Percentiles rank a stretch among this genome's conserved stretches.
Conservation (phyloP, 2,888 invertebrate species). For the Empis livida region DNA sequence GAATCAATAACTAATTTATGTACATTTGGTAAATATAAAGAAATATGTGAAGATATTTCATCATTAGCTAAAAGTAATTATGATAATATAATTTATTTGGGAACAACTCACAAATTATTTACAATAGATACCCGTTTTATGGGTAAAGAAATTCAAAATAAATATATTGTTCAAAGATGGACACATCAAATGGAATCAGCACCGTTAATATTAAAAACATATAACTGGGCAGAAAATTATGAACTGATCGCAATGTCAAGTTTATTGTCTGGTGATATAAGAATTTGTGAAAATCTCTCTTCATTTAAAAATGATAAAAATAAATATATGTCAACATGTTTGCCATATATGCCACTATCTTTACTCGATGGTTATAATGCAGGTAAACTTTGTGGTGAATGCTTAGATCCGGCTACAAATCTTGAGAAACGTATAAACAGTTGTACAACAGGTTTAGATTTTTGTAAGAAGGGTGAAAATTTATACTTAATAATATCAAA, state of each 20-base stretch:
- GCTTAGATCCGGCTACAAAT: constrained; percentile 19
- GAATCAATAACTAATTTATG: constrained; percentile 14
- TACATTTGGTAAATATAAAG: constrained; percentile 1
- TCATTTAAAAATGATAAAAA: constrained; percentile 6
- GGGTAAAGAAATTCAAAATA: constrained; percentile 11
- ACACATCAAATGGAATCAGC: constrained; percentile 26
- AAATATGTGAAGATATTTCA: constrained; percentile 22
- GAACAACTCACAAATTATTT: constrained; percentile 27
- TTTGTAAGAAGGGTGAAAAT: constrained; percentile 15
- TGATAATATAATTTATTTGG: constrained; percentile 25
- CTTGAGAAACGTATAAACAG: constrained; percentile 20
- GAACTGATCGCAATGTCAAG: constrained; percentile 25
- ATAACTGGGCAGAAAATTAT: constrained; percentile 12
- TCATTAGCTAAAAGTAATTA: constrained; percentile 21
- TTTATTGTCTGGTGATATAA: constrained; percentile 20
- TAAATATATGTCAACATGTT: constrained; percentile 16
- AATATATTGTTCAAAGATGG: constrained; percentile 22
- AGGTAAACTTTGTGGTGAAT: constrained; percentile 17
- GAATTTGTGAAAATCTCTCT: constrained; percentile 21
- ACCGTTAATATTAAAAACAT: constrained; percentile 23
- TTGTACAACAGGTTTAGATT: constrained; percentile 24
- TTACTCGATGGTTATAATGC: constrained; percentile 18
- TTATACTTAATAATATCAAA: constrained; percentile 21
- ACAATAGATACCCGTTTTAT: constrained; percentile 25
- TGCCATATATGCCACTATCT: constrained; percentile 24